Percentiles rank a stretch among this genome's conserved stretches.
These are phyloP conservation scores for Chaetophractus vellerosus DNA, from an alignment of 2,797 vertebrate genomes.

Conservation along the genomic window DNA sequence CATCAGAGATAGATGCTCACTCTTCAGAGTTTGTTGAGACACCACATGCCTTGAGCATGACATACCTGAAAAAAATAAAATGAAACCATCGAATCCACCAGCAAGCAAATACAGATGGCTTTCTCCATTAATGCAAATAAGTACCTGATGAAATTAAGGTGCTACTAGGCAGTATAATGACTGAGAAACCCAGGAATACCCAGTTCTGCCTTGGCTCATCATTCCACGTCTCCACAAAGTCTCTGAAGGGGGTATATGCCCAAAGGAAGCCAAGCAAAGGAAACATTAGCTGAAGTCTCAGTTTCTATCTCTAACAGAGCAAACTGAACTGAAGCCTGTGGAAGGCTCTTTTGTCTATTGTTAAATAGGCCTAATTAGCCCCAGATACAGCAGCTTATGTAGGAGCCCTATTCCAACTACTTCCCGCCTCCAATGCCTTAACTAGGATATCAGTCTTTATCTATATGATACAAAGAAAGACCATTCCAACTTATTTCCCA, in stretches of 20 bases:
- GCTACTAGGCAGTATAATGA: not conserved
- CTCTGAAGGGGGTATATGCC: not conserved
- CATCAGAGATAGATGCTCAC: not conserved
- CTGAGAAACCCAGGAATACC: not conserved
- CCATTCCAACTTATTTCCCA: not conserved
- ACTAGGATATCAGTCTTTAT: not conserved
- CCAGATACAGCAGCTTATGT: not conserved
- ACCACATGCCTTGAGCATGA: not conserved
- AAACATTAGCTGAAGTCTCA: not conserved
- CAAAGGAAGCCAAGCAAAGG: slow-evolving; percentile 38
- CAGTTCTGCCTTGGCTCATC: not conserved
- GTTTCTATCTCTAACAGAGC: not conserved
- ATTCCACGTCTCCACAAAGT: not conserved
- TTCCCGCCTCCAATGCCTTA: not conserved
- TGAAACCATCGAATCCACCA: slow-evolving; percentile 13
- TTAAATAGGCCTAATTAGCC: not conserved
- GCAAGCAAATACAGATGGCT: slow-evolving; percentile 17
- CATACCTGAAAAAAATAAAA: not conserved
- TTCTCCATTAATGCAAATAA: not conserved
- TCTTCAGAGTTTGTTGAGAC: not conserved
- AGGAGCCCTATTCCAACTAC: not conserved
- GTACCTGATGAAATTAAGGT: not conserved
- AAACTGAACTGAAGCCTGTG: not conserved
- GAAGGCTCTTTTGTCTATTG: not conserved
- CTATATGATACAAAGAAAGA: not conserved